Evolutionary conservation across 2,888 invertebrate species (phyloP).

Genomic region (Chloromyia formosa): DNA sequence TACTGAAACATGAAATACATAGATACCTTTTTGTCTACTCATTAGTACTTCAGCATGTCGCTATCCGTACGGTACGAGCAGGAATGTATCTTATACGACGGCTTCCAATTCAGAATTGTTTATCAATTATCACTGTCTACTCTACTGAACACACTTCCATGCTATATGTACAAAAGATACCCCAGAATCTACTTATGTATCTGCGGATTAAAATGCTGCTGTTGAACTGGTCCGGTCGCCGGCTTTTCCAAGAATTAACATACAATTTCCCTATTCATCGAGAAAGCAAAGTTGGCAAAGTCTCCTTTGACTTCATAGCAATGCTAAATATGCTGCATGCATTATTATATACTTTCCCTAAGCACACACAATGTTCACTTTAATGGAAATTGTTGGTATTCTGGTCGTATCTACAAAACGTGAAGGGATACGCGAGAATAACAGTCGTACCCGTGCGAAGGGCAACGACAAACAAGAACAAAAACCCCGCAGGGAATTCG

Average conservation of each 20-base stretch:
- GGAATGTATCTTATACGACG: too few species aligned
- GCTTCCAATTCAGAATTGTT: too few species aligned
- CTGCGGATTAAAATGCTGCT: background rate
- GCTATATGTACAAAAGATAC: background rate
- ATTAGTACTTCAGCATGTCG: too few species aligned
- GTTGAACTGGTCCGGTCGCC: background rate
- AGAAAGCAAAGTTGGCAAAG: background rate
- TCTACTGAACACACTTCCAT: slow-evolving; percentile 14
- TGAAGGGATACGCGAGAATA: background rate
- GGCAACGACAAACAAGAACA: slow-evolving; percentile 30
- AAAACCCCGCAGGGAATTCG: slow-evolving; percentile 41
- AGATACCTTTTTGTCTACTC: too few species aligned
- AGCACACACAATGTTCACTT: slow-evolving; percentile 6
- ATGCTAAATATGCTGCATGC: background rate
- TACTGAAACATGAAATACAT: too few species aligned
- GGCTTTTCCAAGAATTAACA: slow-evolving; percentile 6
- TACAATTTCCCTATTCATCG: slow-evolving; percentile 7
- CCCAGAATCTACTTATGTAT: slow-evolving; percentile 4
- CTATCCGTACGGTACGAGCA: too few species aligned
- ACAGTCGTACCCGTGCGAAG: background rate
- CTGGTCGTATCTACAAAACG: background rate
- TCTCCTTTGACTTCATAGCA: background rate
- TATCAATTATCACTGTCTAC: slow-evolving; percentile 17
- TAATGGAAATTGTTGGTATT: slow-evolving; percentile 23
- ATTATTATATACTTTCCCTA: slow-evolving; percentile 7